These are phyloP conservation scores for Drosophila incognita DNA, from an alignment of 2,888 invertebrate genomes.

Conservation along the genomic window DNA sequence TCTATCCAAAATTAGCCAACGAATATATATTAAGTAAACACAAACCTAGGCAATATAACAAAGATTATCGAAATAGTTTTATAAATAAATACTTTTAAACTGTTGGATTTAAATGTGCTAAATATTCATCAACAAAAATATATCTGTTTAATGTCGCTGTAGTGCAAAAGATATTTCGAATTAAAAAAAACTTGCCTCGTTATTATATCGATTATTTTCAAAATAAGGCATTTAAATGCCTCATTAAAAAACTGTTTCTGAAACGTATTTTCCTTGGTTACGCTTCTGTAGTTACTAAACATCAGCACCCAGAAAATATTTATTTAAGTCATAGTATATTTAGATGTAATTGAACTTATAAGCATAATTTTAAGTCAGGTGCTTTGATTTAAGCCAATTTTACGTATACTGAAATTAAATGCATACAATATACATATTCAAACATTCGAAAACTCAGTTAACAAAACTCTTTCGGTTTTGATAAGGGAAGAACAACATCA, in stretches of 20 bases:
- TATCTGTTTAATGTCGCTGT: background rate
- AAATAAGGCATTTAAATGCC: background rate
- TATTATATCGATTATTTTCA: background rate
- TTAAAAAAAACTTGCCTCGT: background rate
- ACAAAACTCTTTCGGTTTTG: background rate
- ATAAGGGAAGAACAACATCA: background rate
- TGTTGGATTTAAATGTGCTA: background rate
- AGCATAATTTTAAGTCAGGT: conserved; percentile 66
- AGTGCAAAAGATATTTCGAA: background rate
- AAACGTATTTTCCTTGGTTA: conserved; percentile 22
- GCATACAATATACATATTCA: conserved; percentile 36
- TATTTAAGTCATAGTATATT: conserved; percentile 46
- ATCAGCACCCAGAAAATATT: conserved; percentile 32
- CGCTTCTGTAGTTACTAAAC: conserved; percentile 28
- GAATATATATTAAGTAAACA: conserved; percentile 55
- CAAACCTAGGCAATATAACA: conserved; percentile 56
- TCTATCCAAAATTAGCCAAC: conserved; percentile 80
- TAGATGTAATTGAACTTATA: conserved; percentile 50
- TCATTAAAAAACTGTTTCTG: background rate
- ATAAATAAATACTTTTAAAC: background rate
- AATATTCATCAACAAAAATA: background rate
- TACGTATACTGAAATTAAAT: conserved; percentile 59
- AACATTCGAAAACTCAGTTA: background rate
- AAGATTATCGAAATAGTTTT: conserved; percentile 18
- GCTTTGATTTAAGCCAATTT: conserved; percentile 79